These are phyloP conservation scores for Coluber constrictor DNA, from an alignment of 2,797 vertebrate genomes.

Conservation along the genomic window DNA sequence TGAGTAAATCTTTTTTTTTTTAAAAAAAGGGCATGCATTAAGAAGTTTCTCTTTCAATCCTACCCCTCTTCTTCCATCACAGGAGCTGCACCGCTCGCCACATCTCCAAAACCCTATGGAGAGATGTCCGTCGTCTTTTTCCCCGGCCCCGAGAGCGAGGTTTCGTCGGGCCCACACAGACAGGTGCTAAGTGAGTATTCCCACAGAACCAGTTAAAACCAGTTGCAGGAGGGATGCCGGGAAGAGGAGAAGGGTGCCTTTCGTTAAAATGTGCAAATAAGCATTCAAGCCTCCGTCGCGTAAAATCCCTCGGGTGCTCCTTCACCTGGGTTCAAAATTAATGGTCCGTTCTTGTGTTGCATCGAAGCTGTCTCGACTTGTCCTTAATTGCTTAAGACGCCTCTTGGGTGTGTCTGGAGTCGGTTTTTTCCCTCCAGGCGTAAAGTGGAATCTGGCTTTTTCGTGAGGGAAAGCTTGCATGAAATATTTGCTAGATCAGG, in stretches of 20 bases:
- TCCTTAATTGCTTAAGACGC: not conserved
- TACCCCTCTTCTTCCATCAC: not conserved
- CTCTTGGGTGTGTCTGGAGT: not conserved
- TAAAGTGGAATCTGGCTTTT: not conserved
- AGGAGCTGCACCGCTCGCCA: not conserved
- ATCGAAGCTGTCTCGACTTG: not conserved
- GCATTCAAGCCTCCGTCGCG: not conserved
- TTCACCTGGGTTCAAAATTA: not conserved
- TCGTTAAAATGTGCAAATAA: not conserved
- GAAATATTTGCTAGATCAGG: not conserved
- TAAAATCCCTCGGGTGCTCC: not conserved
- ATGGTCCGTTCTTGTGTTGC: not conserved
- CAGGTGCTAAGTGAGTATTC: not conserved
- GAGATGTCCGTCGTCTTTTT: not conserved
- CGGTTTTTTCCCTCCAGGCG: no score
- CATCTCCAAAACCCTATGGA: no score
- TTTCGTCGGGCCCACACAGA: not conserved
- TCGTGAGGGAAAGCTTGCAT: not conserved
- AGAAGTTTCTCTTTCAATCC: not conserved
- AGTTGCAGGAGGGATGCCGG: not conserved
- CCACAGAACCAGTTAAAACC: not conserved
- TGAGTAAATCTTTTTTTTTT: no score
- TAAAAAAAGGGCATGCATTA: no score
- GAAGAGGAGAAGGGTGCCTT: not conserved
- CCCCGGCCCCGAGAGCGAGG: not conserved